Base-by-base conservation (phyloP, 2,888 invertebrate genomes). In the Eustalomyia histrio region DNA sequence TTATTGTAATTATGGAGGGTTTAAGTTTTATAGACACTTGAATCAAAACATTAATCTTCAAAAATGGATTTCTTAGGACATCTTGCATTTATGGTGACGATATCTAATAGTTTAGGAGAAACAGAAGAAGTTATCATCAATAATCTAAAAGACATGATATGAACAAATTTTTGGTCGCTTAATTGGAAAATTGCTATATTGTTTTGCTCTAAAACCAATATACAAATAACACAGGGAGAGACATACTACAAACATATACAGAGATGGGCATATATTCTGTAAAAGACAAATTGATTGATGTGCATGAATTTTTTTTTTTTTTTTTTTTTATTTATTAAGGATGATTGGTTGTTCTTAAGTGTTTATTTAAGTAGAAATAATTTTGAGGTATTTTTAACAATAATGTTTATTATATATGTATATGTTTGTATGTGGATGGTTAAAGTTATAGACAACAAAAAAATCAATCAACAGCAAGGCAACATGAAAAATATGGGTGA, bases 121-220 rank as follows among this genome's bases (percentile, higher is more conserved):
- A 68, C 55, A 67, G 76, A 55, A 67, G 60, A 72, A 67, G 35
- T 43, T 63, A 71, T 72, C 65, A 65, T 61, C 72, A 76, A 57
- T 75, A 75, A 76, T 82, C 68, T 81, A 68, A 43, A 87, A 86
- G 87, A 86, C 87, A 87, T 88, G 87, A 88, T 87, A 88, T 89
- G 89, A 86, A 86, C 84, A 86, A 87, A 88, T 87, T 89, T 29
- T 87, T 86, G 86, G 86, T 87, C 86, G 86, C 85, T 87, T 89
- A 89, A 89, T 89, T 89, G 87, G 89, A 88, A 89, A 89, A 89
- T 89, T 89, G 88, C 85, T 88, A 83, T 86, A 84, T 85, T 84
- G 85, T 86, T 84, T 76, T 53, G 53, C 53, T 63, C 65, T 17
- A 71, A 74, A 69, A 50, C 53, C 39, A 14, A 39, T 74, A 63